Evolutionary conservation across 2,888 invertebrate genomes (phyloP), one percentile per base, ranked within the genome.

Genomic region (Onthophagus sagittarius): DNA sequence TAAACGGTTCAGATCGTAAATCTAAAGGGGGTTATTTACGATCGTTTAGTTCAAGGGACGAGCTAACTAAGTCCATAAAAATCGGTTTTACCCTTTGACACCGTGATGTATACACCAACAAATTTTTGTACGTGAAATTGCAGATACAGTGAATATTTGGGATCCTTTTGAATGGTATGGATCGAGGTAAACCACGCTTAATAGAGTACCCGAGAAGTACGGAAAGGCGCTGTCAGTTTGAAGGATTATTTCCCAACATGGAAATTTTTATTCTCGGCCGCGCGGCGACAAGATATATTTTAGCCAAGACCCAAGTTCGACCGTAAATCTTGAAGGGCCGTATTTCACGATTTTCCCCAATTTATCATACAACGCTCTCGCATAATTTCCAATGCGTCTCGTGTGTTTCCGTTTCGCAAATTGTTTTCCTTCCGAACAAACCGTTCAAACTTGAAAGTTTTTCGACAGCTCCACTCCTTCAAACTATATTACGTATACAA

Each of bases 291-390:
- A 67, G 67, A 67, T 31, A 67, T 67, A 67, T 67, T 31, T 67
- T 67, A 53, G 39, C 32, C 67, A 3, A 11, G 64, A 23, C 31
- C 11, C 23, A 67, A 32, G 23, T 67, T 67, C 11, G 67, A 23
- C 23, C 67, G 67, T 67, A 67, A 67, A 67, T 67, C 67, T 31
- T 13, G 32, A 67, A n/a, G 23, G 67, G 31, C 32, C 67, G 32
- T 67, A 67, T 67, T 67, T 67, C 31, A 67, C 67, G 67, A 67
- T 67, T 67, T 23, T 32, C 67, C n/a, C n/a, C 67, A 67, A 67
- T 67, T 67, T 67, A 67, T 67, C 67, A 67, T 67, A 53, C 1
- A 7, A 53, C 39, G 23, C 23, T 5, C 64, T 4, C 5, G 31
- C 32, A 67, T 67, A 67, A 67, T 67, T 67, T 67, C 67, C 67